Evolutionary conservation across 2,888 invertebrate genomes (phyloP), one percentile per base, ranked within the genome.

Genomic region (Strigamia crassipes): DNA sequence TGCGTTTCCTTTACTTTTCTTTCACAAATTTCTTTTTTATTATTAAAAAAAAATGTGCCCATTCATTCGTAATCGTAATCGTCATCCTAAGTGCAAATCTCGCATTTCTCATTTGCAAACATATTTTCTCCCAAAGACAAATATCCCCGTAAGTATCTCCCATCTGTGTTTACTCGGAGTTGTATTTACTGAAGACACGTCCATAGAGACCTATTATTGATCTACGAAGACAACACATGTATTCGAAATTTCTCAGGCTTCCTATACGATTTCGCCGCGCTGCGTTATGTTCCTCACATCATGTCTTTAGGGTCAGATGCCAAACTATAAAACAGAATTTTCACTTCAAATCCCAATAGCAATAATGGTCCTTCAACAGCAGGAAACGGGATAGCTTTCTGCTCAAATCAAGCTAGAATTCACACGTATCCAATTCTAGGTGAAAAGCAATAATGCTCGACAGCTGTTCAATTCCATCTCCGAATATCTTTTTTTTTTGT

Each of bases 271-370:
- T 5, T 73, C 31, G 56, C 73, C 4, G 31, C 15, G 56, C 18
- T 27, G 27, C n/a, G 56, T 56, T 56, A 56, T 56, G 56, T 73
- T 73, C 73, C 15, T 73, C 61, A 73, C 31, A 73, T 73, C 27
- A 73, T 31, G 31, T 73, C 73, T 27, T 73, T 27, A 73, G 73
- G 61, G 73, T 73, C 73, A 73, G n/a, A 31, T 73, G 73, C n/a
- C 73, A 73, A 73, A 31, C 73, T 27, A 73, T 73, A 73, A 73
- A 73, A 73, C 23, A 73, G 73, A 73, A 31, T 73, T 73, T 73
- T 73, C 73, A 73, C 73, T 73, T 73, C 73, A 73, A 73, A 73
- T 27, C 73, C 73, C 73, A 73, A 73, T n/a, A 73, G 73, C 73
- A 73, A 73, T 73, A 73, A 73, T 27, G 31, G 73, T 31, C 18